Evolutionary conservation across 2,113 vertebrate species (phyloP), one percentile per base, ranked within the genome.

Genomic region (Lates calcarifer): DNA sequence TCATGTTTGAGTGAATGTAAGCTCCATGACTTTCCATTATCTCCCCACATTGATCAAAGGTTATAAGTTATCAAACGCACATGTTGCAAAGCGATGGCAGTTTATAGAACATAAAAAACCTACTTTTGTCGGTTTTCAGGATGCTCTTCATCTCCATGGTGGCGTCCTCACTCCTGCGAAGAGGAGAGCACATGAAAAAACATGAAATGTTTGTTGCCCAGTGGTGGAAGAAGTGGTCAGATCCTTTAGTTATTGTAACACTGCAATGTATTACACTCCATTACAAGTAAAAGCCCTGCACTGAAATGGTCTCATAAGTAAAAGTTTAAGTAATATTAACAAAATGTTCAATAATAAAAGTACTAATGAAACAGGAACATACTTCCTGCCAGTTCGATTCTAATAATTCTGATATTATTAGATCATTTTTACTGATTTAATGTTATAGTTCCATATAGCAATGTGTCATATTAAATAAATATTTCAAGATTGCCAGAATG

Each of bases 81-180:
- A 35, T 2, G 2, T 4, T 47, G 41, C 8, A 43, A 13, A 31
- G 13, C 51, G 24, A 12, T 14, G 7, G 31, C 12, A 66, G 7
- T 29, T n/a, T n/a, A n/a, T n/a, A n/a, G n/a, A n/a, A n/a, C n/a
- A n/a, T n/a, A n/a, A n/a, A 28, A 58, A 43, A 82, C 87, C 0
- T 90, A 94, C 94, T 91, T 68, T 62, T 93, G 4, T 55, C 51
- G 8, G 58, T 22, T 72, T 94, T 95, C 68, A 94, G 74, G 78
- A 95, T 94, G 20, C 92, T 79, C 69, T 94, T 94, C 83, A 91
- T 87, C 39, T 89, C 83, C 33, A 89, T 78, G 31, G 3, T 11
- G 58, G 28, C 6, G 41, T 64, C 24, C 22, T 64, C 15, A 33
- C 26, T 60, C 45, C 75, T 90, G 66, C 57, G 35, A 47, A 62